Evolutionary conservation across 2,797 vertebrate genomes (phyloP).

Genomic region (Syngnathus acus): DNA sequence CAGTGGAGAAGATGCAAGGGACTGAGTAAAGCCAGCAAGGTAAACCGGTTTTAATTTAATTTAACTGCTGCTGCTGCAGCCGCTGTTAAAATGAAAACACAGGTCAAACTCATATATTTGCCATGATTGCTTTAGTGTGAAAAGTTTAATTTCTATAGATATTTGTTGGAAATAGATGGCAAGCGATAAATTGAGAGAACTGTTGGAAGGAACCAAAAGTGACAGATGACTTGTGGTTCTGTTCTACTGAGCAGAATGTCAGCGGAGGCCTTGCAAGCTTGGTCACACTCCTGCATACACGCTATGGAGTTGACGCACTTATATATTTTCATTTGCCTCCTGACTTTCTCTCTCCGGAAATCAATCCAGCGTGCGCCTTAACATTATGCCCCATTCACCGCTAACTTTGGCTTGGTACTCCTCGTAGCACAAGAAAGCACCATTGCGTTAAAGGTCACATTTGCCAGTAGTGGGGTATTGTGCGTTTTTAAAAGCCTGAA

Average conservation of each 20-base stretch:
- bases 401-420: not conserved
- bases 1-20: not conserved
- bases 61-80: not conserved
- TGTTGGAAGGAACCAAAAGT: slow-evolving; percentile 1
- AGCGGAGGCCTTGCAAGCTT: slow-evolving; percentile 33
- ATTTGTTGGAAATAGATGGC: not conserved
- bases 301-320: slow-evolving; percentile 62
- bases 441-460: slow-evolving; percentile 4
- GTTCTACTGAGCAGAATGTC: slow-evolving; percentile 16
- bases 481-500: not conserved
- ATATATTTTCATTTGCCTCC: slow-evolving; percentile 43
- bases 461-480: not conserved
- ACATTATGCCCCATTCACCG: not conserved
- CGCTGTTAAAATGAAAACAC: not conserved
- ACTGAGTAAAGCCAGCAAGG: slow-evolving; percentile 1
- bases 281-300: slow-evolving; percentile 32
- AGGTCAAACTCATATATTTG: not conserved
- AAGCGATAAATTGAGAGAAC: slow-evolving; percentile 1
- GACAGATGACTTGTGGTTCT: slow-evolving; percentile 11
- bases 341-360: not conserved
- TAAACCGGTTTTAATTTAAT: not conserved
- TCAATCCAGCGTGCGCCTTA: not conserved
- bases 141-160: not conserved
- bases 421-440: not conserved
- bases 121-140: not conserved